Evolutionary conservation across 2,888 invertebrate species (phyloP), one percentile per base, ranked within the genome.

Genomic region (Serripes groenlandicus): DNA sequence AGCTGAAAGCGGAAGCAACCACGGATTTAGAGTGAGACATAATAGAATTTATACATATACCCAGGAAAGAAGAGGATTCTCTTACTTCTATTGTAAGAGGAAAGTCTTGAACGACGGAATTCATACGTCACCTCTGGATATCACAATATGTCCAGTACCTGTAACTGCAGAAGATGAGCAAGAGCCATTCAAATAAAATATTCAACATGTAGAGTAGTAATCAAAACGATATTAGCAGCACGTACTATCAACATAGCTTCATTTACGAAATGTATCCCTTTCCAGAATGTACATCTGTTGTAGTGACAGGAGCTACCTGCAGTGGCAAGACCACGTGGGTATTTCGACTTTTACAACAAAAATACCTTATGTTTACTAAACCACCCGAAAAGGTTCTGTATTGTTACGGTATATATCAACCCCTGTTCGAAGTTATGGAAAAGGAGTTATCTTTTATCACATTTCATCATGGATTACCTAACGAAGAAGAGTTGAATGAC

Each of bases 351-450:
- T 72, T 72, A 72, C 56, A 60, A 35, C 71, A 83, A 28, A 78
- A 81, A 72, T 68, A 81, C 28, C 69, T 68, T 2, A 83, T 86
- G 83, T 83, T 78, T 75, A 28, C 21, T 26, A 52, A 28, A 5
- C 84, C 84, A 0, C 86, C 86, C 3, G 52, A 77, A 42, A 78
- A 75, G 70, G 79, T 86, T 7, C 37, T 84, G 56, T 86, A 86
- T 62, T 86, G 86, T 52, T 86, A 78, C 68, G 83, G 84, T 52
- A 80, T 84, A 15, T 79, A 80, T 42, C 86, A 86, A 84, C 70
- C 81, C 23, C n/a, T 86, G 35, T 86, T 69, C 74, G 81, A 83
- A 2, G 42, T 21, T 5, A 82, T 85, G 77, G 79, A 82, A 49
- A 66, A 69, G 28, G 73, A 78, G 18, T 52, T 86, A 21, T 70